Percentiles rank a stretch among this genome's conserved stretches.
These are phyloP conservation scores for Clistopyga incitator DNA, from an alignment of 2,888 invertebrate genomes.

Conservation along the genomic window DNA sequence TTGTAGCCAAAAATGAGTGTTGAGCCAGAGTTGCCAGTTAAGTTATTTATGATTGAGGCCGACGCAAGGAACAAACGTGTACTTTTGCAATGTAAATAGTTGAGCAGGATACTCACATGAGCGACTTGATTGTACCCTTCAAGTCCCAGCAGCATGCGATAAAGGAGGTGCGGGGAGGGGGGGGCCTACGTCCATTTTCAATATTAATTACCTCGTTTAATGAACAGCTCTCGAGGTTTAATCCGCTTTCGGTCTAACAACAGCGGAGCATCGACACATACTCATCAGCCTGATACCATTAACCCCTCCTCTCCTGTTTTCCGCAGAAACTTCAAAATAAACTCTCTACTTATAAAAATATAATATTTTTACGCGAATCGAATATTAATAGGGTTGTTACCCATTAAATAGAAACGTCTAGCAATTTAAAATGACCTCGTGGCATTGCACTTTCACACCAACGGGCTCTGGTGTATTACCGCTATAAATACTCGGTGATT, in stretches of 20 bases:
- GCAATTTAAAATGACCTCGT: conserved; percentile 7
- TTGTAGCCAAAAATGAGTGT: neutral
- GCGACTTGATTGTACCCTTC: conserved; percentile 48
- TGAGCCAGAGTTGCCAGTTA: conserved; percentile 5
- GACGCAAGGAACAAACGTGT: neutral
- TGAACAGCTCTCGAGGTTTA: conserved; percentile 72
- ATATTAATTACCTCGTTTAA: conserved; percentile 79
- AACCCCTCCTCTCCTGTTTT: neutral
- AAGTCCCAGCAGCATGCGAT: conserved; percentile 38
- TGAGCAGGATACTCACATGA: conserved; percentile 34
- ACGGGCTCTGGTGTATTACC: conserved; percentile 8
- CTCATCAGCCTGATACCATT: conserved; percentile 11
- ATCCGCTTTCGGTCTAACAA: conserved; percentile 75
- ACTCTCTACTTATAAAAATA: neutral
- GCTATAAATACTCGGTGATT: conserved; percentile 39
- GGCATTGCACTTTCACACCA: neutral
- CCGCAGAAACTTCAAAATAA: neutral
- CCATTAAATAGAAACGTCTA: neutral
- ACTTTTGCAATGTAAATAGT: conserved; percentile 35
- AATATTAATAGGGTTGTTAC: neutral
- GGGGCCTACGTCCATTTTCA: conserved; percentile 68
- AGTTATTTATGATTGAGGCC: conserved; percentile 42
- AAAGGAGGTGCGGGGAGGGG: conserved; percentile 31
- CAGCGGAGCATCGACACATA: conserved; percentile 35
- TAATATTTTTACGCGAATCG: neutral